Conservation (phyloP, 2,888 invertebrate species). For the Hemicrepidius hirtus region DNA sequence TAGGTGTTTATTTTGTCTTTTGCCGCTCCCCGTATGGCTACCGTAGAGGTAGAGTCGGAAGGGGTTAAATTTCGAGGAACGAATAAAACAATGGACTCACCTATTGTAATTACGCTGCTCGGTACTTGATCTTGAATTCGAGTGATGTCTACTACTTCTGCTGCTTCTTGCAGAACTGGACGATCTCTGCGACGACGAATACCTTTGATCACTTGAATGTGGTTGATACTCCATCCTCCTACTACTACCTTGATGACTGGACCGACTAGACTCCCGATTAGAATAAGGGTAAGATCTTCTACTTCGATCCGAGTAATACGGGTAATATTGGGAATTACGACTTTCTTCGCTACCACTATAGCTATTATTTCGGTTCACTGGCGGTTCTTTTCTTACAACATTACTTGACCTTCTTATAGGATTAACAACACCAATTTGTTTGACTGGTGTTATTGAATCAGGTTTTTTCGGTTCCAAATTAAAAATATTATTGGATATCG, state of each 20-base stretch:
- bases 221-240: slow-evolving; percentile 36
- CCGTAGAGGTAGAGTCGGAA: too few relatives aligned
- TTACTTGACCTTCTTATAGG: slow-evolving; percentile 38
- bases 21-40: too few relatives aligned
- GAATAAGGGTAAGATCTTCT: slow-evolving; percentile 35
- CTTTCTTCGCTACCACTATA: slow-evolving; percentile 31
- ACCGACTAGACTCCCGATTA: slow-evolving; percentile 30
- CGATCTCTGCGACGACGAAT: slow-evolving; percentile 28
- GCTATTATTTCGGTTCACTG: slow-evolving; percentile 17
- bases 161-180: slow-evolving; percentile 23
- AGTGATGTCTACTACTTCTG: slow-evolving; percentile 38
- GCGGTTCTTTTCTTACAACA: slow-evolving; percentile 21
- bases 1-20: too few relatives aligned
- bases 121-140: slow-evolving; percentile 31
- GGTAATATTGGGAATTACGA: slow-evolving; percentile 37
- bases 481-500: slow-evolving; percentile 23
- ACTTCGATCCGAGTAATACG: slow-evolving; percentile 29
- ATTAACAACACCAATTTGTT: slow-evolving; percentile 45
- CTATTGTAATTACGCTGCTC: slow-evolving; percentile 35
- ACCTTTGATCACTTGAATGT: slow-evolving; percentile 40
- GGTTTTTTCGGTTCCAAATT: slow-evolving; percentile 28
- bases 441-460: slow-evolving; percentile 28
- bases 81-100: slow-evolving; percentile 31
- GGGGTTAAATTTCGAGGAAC: too few relatives aligned
- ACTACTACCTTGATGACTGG: slow-evolving; percentile 37